phyloP scores from a whole-genome alignment of 2,113 vertebrate species.

The Octodon degus region DNA sequence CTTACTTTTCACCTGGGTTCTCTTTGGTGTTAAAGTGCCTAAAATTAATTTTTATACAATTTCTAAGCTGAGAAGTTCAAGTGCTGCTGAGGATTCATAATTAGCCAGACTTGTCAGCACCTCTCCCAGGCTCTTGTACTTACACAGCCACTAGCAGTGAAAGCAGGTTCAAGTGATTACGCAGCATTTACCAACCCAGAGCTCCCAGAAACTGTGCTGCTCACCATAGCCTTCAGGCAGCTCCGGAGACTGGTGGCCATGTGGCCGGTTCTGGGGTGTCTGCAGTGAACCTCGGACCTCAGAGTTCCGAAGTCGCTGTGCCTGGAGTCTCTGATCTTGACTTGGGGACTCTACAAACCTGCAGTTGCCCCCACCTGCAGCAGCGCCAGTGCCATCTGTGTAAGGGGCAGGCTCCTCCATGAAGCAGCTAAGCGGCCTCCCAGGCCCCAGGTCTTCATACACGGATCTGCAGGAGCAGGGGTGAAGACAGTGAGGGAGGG shows the following conservation, averaged over 20 bases:
- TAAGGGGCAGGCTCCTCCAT: conserved; percentile 96
- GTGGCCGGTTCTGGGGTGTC: conserved; percentile 95
- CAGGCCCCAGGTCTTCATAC: conserved; percentile 93
- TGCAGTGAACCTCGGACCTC: conserved; percentile 92
- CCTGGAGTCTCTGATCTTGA: conserved; percentile 94
- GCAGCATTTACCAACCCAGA: not conserved
- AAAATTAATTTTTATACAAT: conserved; percentile 33
- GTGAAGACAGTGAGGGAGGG: not conserved
- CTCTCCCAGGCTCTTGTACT: not conserved
- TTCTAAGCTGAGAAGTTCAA: conserved; percentile 55
- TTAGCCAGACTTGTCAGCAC: not conserved
- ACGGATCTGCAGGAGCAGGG: conserved; percentile 89
- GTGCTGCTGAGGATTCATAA: not conserved
- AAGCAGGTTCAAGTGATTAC: not conserved
- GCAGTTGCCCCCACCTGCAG: conserved; percentile 93
- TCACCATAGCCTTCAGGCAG: conserved; percentile 98
- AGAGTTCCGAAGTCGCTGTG: conserved; percentile 93
- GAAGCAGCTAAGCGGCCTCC: conserved; percentile 94
- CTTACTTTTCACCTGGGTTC: not conserved
- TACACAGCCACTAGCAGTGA: not conserved
- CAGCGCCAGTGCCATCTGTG: conserved; percentile 93
- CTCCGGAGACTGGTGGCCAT: conserved; percentile 96
- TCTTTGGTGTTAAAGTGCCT: conserved; percentile 50
- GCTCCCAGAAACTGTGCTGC: not conserved
- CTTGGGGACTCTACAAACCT: conserved; percentile 92